Evolutionary conservation across 2,113 vertebrate species (phyloP).

Genomic region (Anser cygnoides): DNA sequence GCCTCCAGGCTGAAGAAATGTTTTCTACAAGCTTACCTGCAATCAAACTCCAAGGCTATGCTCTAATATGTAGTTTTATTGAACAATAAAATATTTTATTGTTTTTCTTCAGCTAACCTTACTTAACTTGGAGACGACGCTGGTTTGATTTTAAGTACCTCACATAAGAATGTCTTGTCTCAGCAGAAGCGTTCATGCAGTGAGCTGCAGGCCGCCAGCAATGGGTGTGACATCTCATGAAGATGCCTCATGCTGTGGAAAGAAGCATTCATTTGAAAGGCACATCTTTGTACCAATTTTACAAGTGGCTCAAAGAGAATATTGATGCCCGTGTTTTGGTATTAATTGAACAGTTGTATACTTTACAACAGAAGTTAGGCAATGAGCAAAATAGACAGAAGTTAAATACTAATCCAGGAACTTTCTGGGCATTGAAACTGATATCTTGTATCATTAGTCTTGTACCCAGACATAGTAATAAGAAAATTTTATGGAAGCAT

Average conservation of each 20-base stretch:
- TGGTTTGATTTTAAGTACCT: neutral
- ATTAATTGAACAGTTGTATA: neutral
- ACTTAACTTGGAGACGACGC: neutral
- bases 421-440: neutral
- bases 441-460: neutral
- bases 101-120: neutral
- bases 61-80: neutral
- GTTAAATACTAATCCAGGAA: neutral
- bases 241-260: neutral
- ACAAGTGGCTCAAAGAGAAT: neutral
- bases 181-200: neutral
- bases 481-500: neutral
- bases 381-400: neutral
- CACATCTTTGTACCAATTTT: fast-evolving
- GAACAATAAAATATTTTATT: neutral
- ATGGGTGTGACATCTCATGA: neutral
- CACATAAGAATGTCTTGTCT: neutral
- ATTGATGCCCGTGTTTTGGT: neutral
- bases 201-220: neutral
- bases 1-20: neutral
- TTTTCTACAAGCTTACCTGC: neutral
- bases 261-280: neutral
- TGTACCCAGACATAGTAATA: neutral
- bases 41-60: conserved; percentile 3
- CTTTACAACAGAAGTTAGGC: neutral